These are phyloP conservation scores for Cephalotes varians DNA, from an alignment of 2,888 invertebrate genomes.

Conservation along the genomic window DNA sequence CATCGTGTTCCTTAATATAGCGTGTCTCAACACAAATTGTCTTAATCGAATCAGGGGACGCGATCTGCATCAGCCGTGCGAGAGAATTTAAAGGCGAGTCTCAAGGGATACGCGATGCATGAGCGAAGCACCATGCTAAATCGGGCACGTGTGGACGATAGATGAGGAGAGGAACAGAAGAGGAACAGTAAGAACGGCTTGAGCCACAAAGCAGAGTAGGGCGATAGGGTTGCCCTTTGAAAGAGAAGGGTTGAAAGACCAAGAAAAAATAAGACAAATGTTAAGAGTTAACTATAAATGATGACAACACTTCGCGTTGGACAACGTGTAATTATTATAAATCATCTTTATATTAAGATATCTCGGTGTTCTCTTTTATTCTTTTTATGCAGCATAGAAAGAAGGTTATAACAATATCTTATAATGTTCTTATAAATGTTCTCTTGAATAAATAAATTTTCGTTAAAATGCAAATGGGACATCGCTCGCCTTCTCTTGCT, in stretches of 20 bases:
- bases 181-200: slow-evolving; percentile 31
- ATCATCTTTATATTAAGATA: slow-evolving; percentile 15
- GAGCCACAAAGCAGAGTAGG: slow-evolving; percentile 27
- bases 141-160: slow-evolving; percentile 70
- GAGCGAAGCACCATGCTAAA: slow-evolving; percentile 74
- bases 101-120: slow-evolving; percentile 61
- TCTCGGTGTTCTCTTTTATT: slow-evolving; percentile 1
- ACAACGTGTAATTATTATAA: slow-evolving; percentile 30
- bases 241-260: slow-evolving; percentile 40
- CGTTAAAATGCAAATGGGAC: background rate
- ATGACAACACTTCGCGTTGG: slow-evolving; percentile 7
- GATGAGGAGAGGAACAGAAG: slow-evolving; percentile 28
- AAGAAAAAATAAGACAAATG: slow-evolving; percentile 31
- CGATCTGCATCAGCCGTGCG: slow-evolving; percentile 25
- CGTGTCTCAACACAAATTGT: slow-evolving; percentile 63
- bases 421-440: background rate
- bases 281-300: slow-evolving; percentile 12
- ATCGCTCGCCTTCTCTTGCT: background rate
- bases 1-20: slow-evolving; percentile 44
- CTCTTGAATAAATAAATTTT: background rate
- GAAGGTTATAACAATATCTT: background rate
- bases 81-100: slow-evolving; percentile 40
- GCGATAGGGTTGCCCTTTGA: slow-evolving; percentile 25
- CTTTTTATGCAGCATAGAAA: background rate
- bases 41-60: slow-evolving; percentile 68